Base-by-base conservation (phyloP, 2,797 vertebrate genomes). In the Anableps anableps region DNA sequence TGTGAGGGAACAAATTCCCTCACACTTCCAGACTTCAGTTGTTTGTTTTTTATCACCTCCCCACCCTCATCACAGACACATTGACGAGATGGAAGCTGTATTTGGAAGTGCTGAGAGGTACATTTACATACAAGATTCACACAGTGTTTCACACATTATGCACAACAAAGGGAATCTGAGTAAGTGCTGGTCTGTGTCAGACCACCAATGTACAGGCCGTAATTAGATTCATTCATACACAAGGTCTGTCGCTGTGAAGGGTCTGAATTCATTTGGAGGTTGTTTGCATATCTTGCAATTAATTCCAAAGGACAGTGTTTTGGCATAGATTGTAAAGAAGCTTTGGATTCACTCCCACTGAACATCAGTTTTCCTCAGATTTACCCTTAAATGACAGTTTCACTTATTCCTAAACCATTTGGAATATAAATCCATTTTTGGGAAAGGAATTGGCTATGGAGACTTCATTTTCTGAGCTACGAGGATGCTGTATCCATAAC, bases 201-300 rank as follows among this genome's bases (percentile, higher is more conserved):
- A 84, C 80, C 84, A 51, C 78, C 51, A 74, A 80, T 68, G 77
- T 71, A 78, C 76, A 79, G 53, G 34, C 77, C 9, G 5, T 89
- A 83, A 89, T 92, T 84, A 80, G 73, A 88, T 88, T 82, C 82
- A 89, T 88, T 81, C 80, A 85, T 86, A 84, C 77, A 82, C 21
- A 75, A 80, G 75, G 55, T 78, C 77, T 62, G 36, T 80, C 85
- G 31, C 81, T 84, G 77, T 41, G 71, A 84, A 71, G 79, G 74
- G 77, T 58, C 81, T 66, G 81, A 83, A 86, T 80, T 87, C 82
- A 86, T 85, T 83, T 72, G 58, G n/a, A 83, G 71, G 51, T 71
- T 79, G 78, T 77, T 88, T 87, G 73, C 50, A 64, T 85, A 75
- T 76, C 72, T 72, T 80, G 77, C 23, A 11, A 2, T 77, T 21